These are phyloP conservation scores for Nestor notabilis DNA, from an alignment of 2,113 vertebrate genomes.

Conservation along the genomic window DNA sequence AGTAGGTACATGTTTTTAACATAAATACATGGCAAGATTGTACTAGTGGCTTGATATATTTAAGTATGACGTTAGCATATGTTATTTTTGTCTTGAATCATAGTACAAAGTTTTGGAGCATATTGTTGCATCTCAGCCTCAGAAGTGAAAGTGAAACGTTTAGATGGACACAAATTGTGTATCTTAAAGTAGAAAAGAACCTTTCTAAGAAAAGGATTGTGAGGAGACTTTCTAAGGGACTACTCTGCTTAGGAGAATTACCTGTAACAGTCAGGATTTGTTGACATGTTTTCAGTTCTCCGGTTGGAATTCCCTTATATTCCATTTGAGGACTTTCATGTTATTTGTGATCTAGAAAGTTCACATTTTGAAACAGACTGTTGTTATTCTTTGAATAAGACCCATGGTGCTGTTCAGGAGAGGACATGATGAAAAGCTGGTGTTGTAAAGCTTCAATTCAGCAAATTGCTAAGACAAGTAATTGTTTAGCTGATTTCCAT, in stretches of 20 bases:
- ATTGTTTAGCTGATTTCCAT: not conserved
- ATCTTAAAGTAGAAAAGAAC: not conserved
- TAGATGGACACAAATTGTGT: not conserved
- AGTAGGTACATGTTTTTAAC: not conserved
- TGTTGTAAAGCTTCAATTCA: not conserved
- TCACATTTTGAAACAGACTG: not conserved
- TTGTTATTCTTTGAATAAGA: not conserved
- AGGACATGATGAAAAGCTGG: not conserved
- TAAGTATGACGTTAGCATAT: not conserved
- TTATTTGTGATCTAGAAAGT: not conserved
- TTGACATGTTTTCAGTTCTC: not conserved
- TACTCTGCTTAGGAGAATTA: not conserved
- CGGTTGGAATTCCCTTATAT: not conserved
- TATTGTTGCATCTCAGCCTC: not conserved
- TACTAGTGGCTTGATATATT: not conserved
- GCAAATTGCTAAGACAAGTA: not conserved
- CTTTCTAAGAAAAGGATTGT: not conserved
- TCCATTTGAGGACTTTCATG: not conserved
- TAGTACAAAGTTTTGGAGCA: not conserved
- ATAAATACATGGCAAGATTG: slow-evolving; percentile 5
- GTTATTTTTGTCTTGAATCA: slow-evolving; percentile 34
- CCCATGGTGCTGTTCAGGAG: not conserved
- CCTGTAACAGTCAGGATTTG: not conserved
- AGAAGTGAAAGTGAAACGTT: slow-evolving; percentile 14
- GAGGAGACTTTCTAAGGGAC: not conserved